A percentile compares a stretch with the other conserved stretches of the same genome.
phyloP scores from a whole-genome alignment of 2,888 invertebrate genomes.

The Pollenia labialis region DNA sequence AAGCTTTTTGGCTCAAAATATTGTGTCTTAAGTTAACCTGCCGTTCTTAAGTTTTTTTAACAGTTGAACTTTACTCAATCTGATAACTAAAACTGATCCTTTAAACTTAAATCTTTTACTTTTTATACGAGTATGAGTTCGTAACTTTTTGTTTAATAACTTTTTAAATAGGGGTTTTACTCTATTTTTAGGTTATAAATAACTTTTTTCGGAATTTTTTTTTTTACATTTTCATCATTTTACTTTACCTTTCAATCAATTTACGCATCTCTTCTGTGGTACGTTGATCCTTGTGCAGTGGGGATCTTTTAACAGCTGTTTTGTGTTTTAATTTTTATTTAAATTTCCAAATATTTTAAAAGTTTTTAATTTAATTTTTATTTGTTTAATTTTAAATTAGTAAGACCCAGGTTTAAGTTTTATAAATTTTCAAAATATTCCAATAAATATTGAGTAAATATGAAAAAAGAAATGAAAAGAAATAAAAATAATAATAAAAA shows the following conservation, averaged over 20 bases:
- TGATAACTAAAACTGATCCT: slow-evolving; percentile 33
- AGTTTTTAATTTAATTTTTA: slow-evolving; percentile 70
- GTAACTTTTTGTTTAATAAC: neutral
- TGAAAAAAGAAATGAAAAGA: slow-evolving; percentile 75
- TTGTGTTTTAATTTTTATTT: slow-evolving; percentile 48
- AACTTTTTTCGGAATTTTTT: slow-evolving; percentile 2
- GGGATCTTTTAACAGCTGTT: slow-evolving; percentile 87
- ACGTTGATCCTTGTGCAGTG: slow-evolving; percentile 94
- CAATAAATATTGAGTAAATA: slow-evolving; percentile 62
- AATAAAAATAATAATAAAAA: slow-evolving; percentile 73
- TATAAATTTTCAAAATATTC: slow-evolving; percentile 55
- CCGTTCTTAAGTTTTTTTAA: too few species aligned
- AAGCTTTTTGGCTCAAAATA: too few species aligned
- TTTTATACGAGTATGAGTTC: slow-evolving; percentile 24
- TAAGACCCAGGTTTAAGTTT: slow-evolving; percentile 39
- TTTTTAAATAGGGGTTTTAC: slow-evolving; percentile 15
- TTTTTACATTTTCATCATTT: slow-evolving; percentile 72
- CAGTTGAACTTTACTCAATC: too few species aligned
- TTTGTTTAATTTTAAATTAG: slow-evolving; percentile 54
- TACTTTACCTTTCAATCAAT: slow-evolving; percentile 97
- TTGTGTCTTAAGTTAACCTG: too few species aligned
- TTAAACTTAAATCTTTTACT: slow-evolving; percentile 5
- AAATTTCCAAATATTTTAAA: slow-evolving; percentile 47
- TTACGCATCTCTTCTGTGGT: slow-evolving; percentile 98
- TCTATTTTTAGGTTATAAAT: slow-evolving; percentile 40